phyloP scores from a whole-genome alignment of 2,888 invertebrate species.

The Ornithoptera alexandrae region DNA sequence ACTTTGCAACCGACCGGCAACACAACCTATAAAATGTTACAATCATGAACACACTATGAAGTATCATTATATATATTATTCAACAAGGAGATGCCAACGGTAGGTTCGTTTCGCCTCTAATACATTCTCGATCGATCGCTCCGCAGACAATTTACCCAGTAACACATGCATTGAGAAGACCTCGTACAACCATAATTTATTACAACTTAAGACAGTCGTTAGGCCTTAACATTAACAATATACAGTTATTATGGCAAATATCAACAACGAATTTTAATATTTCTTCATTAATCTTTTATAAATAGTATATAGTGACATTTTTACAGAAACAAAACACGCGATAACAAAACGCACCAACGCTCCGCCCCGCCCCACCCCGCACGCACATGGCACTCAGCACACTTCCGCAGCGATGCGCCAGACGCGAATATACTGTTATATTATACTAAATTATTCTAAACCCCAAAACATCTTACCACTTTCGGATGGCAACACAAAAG shows the following conservation, averaged over 20 bases:
- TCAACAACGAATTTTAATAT: conserved; percentile 70
- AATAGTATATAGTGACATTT: conserved; percentile 66
- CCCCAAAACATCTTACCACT: conserved; percentile 9
- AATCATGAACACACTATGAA: conserved; percentile 61
- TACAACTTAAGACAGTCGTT: conserved; percentile 75
- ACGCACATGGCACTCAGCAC: conserved; percentile 57
- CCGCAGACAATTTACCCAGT: conserved; percentile 38
- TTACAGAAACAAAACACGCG: conserved; percentile 65
- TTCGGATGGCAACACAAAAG: conserved; percentile 1
- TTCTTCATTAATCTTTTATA: conserved; percentile 42
- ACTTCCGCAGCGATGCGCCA: conserved; percentile 32
- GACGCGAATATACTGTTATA: background rate
- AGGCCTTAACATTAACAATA: conserved; percentile 75
- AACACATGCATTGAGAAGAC: conserved; percentile 39
- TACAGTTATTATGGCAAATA: conserved; percentile 79
- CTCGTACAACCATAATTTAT: conserved; percentile 63
- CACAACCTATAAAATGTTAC: conserved; percentile 40
- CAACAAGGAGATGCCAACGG: conserved; percentile 46
- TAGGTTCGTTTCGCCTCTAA: conserved; percentile 24
- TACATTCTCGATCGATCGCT: conserved; percentile 2
- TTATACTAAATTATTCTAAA: conserved; percentile 20
- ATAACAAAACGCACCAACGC: conserved; percentile 54
- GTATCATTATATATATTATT: conserved; percentile 50
- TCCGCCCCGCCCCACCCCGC: conserved; percentile 32
- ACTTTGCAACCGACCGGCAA: conserved; percentile 43